Evolutionary conservation across 2,113 vertebrate species (phyloP).

Genomic region (Isurus oxyrinchus): DNA sequence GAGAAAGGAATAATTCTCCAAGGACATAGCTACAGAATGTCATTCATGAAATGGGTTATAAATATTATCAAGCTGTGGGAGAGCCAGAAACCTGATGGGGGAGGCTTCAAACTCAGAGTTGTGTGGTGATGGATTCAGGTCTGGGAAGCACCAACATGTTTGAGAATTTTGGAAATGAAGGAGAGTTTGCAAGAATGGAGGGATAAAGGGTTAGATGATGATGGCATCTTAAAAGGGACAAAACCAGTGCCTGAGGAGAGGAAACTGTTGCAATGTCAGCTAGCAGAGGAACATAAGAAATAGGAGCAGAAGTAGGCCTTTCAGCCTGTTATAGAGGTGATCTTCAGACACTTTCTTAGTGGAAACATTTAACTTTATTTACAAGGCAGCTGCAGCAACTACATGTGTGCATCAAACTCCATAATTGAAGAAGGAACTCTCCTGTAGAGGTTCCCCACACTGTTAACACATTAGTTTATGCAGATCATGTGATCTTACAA

Average conservation of each 20-base stretch:
- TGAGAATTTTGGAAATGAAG: neutral
- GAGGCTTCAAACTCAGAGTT: neutral
- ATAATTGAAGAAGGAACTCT: no score
- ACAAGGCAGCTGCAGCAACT: no score
- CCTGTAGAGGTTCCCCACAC: no score
- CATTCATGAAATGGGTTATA: no score
- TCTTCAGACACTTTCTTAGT: no score
- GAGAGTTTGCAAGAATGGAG: neutral
- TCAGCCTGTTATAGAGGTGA: no score
- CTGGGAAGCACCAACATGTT: neutral
- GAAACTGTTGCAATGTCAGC: neutral
- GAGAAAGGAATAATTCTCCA: neutral
- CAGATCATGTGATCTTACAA: no score
- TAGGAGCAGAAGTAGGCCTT: neutral
- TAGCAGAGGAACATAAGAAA: neutral
- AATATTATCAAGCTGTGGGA: neutral
- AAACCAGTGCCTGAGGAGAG: neutral
- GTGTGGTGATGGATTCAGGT: neutral
- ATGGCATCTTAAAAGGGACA: neutral
- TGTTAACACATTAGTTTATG: no score
- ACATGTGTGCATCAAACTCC: no score
- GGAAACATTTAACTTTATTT: no score
- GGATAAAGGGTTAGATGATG: neutral
- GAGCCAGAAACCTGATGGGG: neutral
- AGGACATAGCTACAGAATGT: neutral